Conservation (phyloP, 2,797 vertebrate species). For the Vireo griseus region DNA sequence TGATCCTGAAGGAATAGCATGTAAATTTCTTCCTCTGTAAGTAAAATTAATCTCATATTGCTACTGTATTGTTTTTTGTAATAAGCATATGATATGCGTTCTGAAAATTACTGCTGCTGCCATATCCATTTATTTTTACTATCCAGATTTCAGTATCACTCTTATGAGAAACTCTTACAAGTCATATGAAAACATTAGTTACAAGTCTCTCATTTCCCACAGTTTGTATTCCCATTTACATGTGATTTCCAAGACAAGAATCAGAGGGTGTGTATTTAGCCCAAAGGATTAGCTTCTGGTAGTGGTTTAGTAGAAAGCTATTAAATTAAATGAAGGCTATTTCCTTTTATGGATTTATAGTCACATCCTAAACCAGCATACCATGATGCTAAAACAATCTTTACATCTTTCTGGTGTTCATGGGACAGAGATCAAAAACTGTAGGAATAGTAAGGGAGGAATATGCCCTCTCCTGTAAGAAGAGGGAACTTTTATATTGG, state of each 20-base stretch:
- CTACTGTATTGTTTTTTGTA: background rate
- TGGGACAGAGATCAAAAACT: background rate
- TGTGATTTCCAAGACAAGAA: fast-evolving
- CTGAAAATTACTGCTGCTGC: background rate
- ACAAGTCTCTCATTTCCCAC: background rate
- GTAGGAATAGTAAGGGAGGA: background rate
- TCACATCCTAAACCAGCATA: background rate
- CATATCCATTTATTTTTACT: background rate
- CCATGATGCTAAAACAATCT: background rate
- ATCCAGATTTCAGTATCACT: background rate
- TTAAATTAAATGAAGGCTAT: background rate
- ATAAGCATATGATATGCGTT: background rate
- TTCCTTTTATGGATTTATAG: background rate
- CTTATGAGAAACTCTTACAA: background rate
- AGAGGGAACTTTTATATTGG: background rate
- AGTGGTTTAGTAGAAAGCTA: background rate
- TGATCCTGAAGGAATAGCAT: conserved; percentile 86
- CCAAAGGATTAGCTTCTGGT: background rate
- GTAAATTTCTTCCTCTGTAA: conserved; percentile 94
- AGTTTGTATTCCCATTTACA: background rate
- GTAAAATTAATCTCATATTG: conserved; percentile 35
- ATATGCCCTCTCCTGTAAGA: conserved; percentile 11
- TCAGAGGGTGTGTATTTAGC: background rate
- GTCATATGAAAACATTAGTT: background rate
- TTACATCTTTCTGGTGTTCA: background rate